Conservation (phyloP, 2,113 vertebrate genomes). For the Amblyopsis rosae region DNA sequence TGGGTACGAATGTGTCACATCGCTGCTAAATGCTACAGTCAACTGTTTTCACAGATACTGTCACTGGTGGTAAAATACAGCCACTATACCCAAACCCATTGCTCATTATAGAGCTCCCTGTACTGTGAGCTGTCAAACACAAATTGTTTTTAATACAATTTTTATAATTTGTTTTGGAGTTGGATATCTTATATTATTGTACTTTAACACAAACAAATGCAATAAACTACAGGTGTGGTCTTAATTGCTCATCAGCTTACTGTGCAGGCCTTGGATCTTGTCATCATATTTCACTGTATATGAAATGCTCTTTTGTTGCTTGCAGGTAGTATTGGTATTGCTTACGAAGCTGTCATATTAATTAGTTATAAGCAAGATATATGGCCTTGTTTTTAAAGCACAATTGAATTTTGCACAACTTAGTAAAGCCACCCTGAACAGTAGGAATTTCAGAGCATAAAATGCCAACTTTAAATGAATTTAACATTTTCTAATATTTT, state of each 20-base stretch:
- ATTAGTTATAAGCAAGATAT: conserved; percentile 21
- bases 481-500: conserved; percentile 1
- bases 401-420: no score
- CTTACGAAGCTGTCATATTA: conserved; percentile 20
- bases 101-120: conserved; percentile 61
- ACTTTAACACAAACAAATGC: conserved; percentile 39
- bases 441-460: not conserved
- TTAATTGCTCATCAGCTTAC: conserved; percentile 47
- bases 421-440: not conserved
- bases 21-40: conserved; percentile 39
- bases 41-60: conserved; percentile 50
- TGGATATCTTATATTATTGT: conserved; percentile 41
- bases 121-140: conserved; percentile 54
- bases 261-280: conserved; percentile 41
- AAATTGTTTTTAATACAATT: not conserved
- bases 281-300: conserved; percentile 17
- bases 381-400: conserved; percentile 8
- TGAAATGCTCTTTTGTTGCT: not conserved
- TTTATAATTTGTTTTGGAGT: conserved; percentile 54
- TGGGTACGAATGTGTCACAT: conserved; percentile 80
- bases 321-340: conserved; percentile 14
- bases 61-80: conserved; percentile 42
- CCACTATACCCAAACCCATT: conserved; percentile 23
- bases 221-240: conserved; percentile 29
- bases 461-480: conserved; percentile 4